phyloP scores from a whole-genome alignment of 2,113 vertebrate genomes.

The Saccopteryx bilineata region DNA sequence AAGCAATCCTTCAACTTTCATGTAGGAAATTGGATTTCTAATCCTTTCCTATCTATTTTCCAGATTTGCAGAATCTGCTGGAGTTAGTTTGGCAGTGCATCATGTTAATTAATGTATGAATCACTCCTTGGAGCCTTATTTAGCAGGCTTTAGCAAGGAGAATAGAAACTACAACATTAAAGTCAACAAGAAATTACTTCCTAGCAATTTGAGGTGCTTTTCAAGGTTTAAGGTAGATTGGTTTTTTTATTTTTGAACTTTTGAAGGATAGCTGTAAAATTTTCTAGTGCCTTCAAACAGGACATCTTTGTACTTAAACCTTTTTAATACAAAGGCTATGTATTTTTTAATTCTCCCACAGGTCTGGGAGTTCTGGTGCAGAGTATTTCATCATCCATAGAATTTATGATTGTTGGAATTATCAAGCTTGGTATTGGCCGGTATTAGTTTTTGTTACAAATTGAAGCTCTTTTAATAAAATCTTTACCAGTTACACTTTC shows the following conservation, averaged over 20 bases:
- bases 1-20: background rate
- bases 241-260: slow-evolving; percentile 54
- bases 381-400: slow-evolving; percentile 26
- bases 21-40: slow-evolving; percentile 66
- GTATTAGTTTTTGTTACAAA: slow-evolving; percentile 30
- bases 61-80: slow-evolving; percentile 59
- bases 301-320: slow-evolving; percentile 10
- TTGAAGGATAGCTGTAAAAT: slow-evolving; percentile 58
- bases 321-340: background rate
- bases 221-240: slow-evolving; percentile 9
- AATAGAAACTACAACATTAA: slow-evolving; percentile 23
- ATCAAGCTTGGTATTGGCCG: background rate
- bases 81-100: slow-evolving; percentile 34
- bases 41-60: background rate
- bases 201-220: slow-evolving; percentile 47
- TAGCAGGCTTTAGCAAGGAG: slow-evolving; percentile 20
- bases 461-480: slow-evolving; percentile 41
- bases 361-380: background rate
- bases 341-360: background rate
- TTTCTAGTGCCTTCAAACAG: slow-evolving; percentile 52
- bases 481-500: background rate
- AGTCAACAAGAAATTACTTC: slow-evolving; percentile 53
- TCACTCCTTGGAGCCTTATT: background rate
- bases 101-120: slow-evolving; percentile 53
- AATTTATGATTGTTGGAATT: slow-evolving; percentile 52